Evolutionary conservation across 2,888 invertebrate species (phyloP).

Genomic region (Rambutsinella grinnellia): DNA sequence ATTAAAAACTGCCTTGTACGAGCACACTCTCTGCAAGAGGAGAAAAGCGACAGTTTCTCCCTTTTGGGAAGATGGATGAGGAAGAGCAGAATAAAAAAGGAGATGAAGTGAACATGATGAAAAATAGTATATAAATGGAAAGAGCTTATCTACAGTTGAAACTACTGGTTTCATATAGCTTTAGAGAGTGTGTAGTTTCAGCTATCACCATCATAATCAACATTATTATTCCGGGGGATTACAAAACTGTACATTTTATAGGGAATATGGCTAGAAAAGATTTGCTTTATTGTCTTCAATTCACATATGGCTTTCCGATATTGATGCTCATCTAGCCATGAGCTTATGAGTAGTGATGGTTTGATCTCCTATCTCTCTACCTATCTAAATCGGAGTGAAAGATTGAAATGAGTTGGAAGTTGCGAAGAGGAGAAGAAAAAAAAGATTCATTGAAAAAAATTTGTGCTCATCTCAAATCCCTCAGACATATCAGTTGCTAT

Average conservation of each 20-base stretch:
- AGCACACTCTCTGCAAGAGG: background rate
- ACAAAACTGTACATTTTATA: background rate
- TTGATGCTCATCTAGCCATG: constrained; percentile 65
- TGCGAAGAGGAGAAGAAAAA: background rate
- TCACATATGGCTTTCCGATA: constrained; percentile 28
- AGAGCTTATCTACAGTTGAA: background rate
- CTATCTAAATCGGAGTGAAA: constrained; percentile 56
- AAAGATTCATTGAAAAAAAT: background rate
- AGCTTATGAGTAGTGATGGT: constrained; percentile 65
- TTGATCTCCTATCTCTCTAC: constrained; percentile 55
- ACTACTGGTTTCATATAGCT: background rate
- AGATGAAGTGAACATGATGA: background rate
- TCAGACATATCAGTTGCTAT: too few species aligned
- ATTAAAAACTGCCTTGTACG: background rate
- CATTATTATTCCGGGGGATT: background rate
- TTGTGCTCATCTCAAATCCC: background rate
- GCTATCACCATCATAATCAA: background rate
- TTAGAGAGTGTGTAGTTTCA: too few species aligned
- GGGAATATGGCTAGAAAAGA: too few species aligned
- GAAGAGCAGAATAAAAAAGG: background rate
- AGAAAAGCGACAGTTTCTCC: constrained; percentile 31
- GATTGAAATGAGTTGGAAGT: constrained; percentile 50
- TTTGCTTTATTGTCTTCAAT: background rate
- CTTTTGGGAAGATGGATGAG: constrained; percentile 32
- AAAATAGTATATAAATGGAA: background rate